Percentiles rank a stretch among this genome's conserved stretches.
Evolutionary conservation across 2,888 invertebrate genomes (phyloP).

Genomic region (Troides helena): DNA sequence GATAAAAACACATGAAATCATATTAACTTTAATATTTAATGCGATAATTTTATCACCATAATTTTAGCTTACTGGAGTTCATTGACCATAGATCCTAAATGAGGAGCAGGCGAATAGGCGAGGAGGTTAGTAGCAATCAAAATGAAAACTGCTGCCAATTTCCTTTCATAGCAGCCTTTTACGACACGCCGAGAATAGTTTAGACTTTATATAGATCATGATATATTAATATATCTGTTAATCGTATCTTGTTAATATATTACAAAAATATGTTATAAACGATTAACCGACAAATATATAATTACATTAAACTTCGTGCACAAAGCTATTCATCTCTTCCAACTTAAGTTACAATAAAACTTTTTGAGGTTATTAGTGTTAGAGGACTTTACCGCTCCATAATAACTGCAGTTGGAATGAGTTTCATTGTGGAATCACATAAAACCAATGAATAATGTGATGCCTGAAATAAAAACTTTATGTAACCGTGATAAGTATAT

Average conservation of each 20-base stretch:
- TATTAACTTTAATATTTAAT: no score
- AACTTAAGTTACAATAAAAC: conserved; percentile 9
- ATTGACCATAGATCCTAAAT: no score
- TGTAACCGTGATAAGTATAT: neutral
- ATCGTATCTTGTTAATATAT: neutral
- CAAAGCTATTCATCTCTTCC: conserved; percentile 10
- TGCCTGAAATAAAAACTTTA: neutral
- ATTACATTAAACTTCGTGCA: conserved; percentile 8
- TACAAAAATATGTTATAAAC: neutral
- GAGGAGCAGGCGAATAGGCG: no score
- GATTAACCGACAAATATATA: neutral
- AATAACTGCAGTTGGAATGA: conserved; percentile 13
- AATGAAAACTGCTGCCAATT: no score
- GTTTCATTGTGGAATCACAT: conserved; percentile 13
- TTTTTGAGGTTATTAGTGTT: conserved; percentile 16
- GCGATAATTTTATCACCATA: no score
- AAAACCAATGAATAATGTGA: conserved; percentile 5
- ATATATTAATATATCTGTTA: neutral
- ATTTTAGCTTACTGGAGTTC: no score
- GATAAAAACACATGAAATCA: no score
- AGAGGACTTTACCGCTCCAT: conserved; percentile 5
- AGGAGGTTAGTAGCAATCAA: no score
- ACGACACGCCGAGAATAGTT: neutral
- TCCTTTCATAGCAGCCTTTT: no score
- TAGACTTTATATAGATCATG: neutral